Conservation (phyloP, 2,113 vertebrate genomes). For the Microtus oregoni region DNA sequence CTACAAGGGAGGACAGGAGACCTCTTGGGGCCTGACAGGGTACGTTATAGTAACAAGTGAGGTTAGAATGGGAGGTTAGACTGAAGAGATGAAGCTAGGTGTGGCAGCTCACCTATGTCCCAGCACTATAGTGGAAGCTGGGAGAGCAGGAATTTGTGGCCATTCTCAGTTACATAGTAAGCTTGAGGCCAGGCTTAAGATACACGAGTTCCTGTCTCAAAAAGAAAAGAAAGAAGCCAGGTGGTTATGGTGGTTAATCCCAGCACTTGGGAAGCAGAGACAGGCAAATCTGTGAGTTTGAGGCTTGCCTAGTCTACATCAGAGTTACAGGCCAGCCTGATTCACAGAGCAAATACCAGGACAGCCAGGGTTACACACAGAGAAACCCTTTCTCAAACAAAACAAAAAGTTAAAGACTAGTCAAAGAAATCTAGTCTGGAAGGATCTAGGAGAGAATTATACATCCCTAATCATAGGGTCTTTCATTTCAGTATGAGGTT, state of each 20-base stretch:
- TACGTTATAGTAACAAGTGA: neutral
- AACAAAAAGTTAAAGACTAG: neutral
- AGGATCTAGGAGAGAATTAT: neutral
- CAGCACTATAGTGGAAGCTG: neutral
- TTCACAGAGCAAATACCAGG: neutral
- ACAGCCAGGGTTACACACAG: neutral
- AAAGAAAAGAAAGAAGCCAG: neutral
- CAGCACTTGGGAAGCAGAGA: neutral
- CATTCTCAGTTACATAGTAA: neutral
- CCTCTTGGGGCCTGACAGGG: neutral
- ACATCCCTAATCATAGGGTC: neutral
- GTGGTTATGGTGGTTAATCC: neutral
- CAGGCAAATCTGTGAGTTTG: neutral
- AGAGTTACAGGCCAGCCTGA: neutral
- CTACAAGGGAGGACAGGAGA: neutral
- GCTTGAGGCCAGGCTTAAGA: neutral
- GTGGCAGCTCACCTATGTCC: neutral
- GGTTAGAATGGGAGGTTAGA: no score
- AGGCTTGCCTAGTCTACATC: neutral
- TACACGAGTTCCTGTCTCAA: neutral
- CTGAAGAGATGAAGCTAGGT: neutral
- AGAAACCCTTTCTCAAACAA: neutral
- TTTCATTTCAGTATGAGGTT: neutral
- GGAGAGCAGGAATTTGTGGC: neutral
- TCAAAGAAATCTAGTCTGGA: neutral